These are phyloP conservation scores for Drosophila recens DNA, from an alignment of 2,888 invertebrate genomes.

Conservation along the genomic window DNA sequence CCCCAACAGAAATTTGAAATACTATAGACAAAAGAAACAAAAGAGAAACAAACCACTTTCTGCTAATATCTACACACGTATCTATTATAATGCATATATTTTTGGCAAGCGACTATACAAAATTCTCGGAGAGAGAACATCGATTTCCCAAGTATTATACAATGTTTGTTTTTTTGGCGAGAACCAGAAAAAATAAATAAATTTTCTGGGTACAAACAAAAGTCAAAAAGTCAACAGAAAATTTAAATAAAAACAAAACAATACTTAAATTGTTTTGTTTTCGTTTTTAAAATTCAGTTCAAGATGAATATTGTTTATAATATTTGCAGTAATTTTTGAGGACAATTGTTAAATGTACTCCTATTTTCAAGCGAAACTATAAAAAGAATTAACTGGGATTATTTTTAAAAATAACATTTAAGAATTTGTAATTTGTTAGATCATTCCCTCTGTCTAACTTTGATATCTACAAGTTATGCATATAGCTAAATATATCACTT, in stretches of 20 bases:
- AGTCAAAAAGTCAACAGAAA: constrained; percentile 13
- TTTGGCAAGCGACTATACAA: constrained; percentile 53
- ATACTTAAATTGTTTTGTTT: constrained; percentile 27
- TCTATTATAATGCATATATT: too few relatives aligned
- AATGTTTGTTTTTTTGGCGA: constrained; percentile 16
- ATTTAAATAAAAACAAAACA: constrained; percentile 31
- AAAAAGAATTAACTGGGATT: not conserved
- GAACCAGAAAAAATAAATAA: constrained; percentile 7
- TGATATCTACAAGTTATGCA: not conserved
- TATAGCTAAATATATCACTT: not conserved
- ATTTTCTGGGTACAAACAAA: constrained; percentile 12
- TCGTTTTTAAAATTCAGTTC: constrained; percentile 36
- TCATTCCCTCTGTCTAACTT: not conserved
- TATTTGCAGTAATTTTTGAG: not conserved
- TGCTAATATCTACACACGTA: too few relatives aligned
- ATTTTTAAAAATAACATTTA: not conserved
- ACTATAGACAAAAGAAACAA: constrained; percentile 13
- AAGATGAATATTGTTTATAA: constrained; percentile 10
- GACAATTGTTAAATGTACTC: not conserved
- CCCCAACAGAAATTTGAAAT: constrained; percentile 4
- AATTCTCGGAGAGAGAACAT: constrained; percentile 23
- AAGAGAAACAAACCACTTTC: constrained; percentile 10
- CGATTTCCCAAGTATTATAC: constrained; percentile 41
- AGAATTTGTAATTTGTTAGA: too few relatives aligned
- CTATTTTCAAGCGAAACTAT: not conserved